Percentiles rank a stretch among this genome's conserved stretches.
Evolutionary conservation across 2,113 vertebrate species (phyloP).

Genomic region (Oncorhynchus clarkii): DNA sequence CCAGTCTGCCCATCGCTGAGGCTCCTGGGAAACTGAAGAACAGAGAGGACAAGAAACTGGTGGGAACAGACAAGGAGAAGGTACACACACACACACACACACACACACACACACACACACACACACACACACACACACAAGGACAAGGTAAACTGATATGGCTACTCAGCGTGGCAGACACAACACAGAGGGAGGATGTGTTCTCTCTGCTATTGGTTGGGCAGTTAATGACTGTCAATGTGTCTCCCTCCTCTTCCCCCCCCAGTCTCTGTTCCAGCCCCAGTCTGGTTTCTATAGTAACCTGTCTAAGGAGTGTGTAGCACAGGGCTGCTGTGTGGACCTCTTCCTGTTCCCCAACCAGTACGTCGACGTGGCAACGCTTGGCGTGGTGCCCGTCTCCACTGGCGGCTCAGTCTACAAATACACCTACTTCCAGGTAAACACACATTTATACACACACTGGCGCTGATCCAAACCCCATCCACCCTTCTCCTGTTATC

Average conservation of each 20-base stretch:
- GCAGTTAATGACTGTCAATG: too few relatives aligned
- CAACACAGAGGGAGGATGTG: too few relatives aligned
- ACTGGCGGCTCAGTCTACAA: conserved; percentile 97
- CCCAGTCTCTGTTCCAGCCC: conserved; percentile 91
- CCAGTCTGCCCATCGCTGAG: conserved; percentile 92
- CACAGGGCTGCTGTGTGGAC: conserved; percentile 96
- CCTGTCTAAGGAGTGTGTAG: conserved; percentile 93
- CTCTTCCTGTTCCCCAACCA: conserved; percentile 97
- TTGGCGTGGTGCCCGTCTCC: conserved; percentile 89
- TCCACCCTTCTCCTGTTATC: neutral
- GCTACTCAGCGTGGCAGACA: too few relatives aligned
- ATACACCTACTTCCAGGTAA: conserved; percentile 94
- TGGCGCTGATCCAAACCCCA: too few relatives aligned
- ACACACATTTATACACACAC: neutral
- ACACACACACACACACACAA: neutral
- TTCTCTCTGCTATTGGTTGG: too few relatives aligned
- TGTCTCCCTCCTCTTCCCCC: neutral
- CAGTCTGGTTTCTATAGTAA: conserved; percentile 89
- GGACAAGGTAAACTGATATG: neutral
- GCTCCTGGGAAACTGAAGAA: conserved; percentile 98
- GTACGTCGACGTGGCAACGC: conserved; percentile 90
- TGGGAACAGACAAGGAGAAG: conserved; percentile 98
- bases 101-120: neutral
- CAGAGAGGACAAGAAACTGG: conserved; percentile 92
- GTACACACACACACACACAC: conserved; percentile 57